These are phyloP conservation scores for Cosmorhoe ocellata DNA, from an alignment of 2,888 invertebrate genomes.

Conservation along the genomic window DNA sequence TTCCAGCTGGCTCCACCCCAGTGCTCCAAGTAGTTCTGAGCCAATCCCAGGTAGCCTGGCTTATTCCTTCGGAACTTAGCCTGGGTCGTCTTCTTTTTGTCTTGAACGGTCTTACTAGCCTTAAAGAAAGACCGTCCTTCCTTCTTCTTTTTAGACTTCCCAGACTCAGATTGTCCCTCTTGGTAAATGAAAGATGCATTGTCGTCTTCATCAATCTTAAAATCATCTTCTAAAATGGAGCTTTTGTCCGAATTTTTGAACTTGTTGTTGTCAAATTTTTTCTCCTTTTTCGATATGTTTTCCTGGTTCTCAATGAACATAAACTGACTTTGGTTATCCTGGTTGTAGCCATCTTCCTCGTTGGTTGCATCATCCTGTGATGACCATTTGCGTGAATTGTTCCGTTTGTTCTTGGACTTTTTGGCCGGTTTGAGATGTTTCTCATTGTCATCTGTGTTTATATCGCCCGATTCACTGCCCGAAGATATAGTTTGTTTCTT, in stretches of 20 bases:
- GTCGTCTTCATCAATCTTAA: conserved; percentile 62
- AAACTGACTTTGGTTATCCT: conserved; percentile 69
- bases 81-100: conserved; percentile 75
- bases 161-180: conserved; percentile 59
- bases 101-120: conserved; percentile 58
- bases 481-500: conserved; percentile 73
- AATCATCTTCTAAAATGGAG: conserved; percentile 53
- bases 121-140: conserved; percentile 68
- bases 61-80: conserved; percentile 66
- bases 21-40: conserved; percentile 73
- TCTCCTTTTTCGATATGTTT: conserved; percentile 67
- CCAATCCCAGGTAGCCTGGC: conserved; percentile 69
- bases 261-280: conserved; percentile 54
- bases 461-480: conserved; percentile 77
- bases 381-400: conserved; percentile 82
- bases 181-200: conserved; percentile 62
- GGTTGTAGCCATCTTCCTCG: conserved; percentile 64
- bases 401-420: conserved; percentile 71
- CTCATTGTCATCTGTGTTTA: conserved; percentile 68
- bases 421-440: conserved; percentile 66
- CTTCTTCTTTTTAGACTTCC: conserved; percentile 74
- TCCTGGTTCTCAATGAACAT: conserved; percentile 73
- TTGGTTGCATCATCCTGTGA: conserved; percentile 80
- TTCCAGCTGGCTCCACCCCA: conserved; percentile 83
- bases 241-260: conserved; percentile 54